A percentile compares a stretch with the other conserved stretches of the same genome.
Evolutionary conservation across 2,888 invertebrate genomes (phyloP).

Genomic region (Auanema sp.): DNA sequence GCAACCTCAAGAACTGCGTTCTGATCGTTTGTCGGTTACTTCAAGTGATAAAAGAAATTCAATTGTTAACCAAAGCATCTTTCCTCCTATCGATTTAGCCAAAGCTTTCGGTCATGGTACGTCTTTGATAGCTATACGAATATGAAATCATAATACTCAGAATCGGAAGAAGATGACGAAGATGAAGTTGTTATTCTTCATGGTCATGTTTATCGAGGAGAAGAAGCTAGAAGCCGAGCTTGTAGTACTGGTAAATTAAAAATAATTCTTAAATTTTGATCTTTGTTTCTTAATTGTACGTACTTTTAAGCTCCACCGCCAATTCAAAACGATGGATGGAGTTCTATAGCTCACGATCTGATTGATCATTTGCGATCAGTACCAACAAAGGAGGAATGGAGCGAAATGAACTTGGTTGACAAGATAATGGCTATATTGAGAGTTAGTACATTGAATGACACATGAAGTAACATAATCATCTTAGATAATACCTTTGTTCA

Average conservation of each 20-base stretch:
- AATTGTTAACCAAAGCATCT: slow-evolving; percentile 7
- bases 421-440: slow-evolving; percentile 13
- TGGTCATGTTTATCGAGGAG: slow-evolving; percentile 37
- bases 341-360: slow-evolving; percentile 6
- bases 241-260: slow-evolving; percentile 25
- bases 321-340: slow-evolving; percentile 11
- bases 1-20: too few species aligned
- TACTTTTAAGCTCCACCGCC: slow-evolving; percentile 13
- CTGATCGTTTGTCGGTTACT: too few species aligned
- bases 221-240: slow-evolving; percentile 41
- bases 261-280: neutral
- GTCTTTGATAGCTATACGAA: too few species aligned
- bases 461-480: slow-evolving; percentile 24
- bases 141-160: too few species aligned
- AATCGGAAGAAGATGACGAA: slow-evolving; percentile 7
- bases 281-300: neutral
- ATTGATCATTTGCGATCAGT: slow-evolving; percentile 14
- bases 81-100: slow-evolving; percentile 17
- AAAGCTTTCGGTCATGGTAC: slow-evolving; percentile 17
- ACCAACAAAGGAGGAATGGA: slow-evolving; percentile 15
- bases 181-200: slow-evolving; percentile 44
- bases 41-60: too few species aligned
- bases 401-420: slow-evolving; percentile 12
- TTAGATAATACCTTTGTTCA: slow-evolving; percentile 69
- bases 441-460: slow-evolving; percentile 4